Evolutionary conservation across 2,888 invertebrate species (phyloP), one percentile per base, ranked within the genome.

Genomic region (Eumerus sabulonum): DNA sequence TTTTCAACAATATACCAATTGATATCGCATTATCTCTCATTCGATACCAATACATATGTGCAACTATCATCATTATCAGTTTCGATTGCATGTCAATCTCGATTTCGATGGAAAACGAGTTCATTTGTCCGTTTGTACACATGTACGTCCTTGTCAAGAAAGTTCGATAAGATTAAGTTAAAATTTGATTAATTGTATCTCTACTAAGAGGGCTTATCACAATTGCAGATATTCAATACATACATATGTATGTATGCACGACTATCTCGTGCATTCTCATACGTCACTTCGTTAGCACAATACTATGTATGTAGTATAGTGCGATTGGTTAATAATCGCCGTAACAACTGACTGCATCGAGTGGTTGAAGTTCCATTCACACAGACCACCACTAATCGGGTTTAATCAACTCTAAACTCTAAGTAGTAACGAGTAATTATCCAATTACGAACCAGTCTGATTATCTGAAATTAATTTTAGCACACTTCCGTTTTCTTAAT

Each of bases 321-420:
- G n/a, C n/a, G n/a, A n/a, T n/a, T n/a, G n/a, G n/a, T n/a, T n/a
- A n/a, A n/a, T n/a, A n/a, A n/a, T n/a, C n/a, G 40, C 11, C 40
- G 3, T 3, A n/a, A 11, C 40, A 7, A 40, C n/a, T 36, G 36
- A 9, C 36, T 36, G 9, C 40, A 27, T 7, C 27, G 2, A 27
- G 27, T 2, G 2, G 7, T 7, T 27, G 27, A 7, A 27, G 27
- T 27, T 27, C 27, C 27, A 27, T 27, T 27, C 27, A 27, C 7
- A 27, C 27, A 27, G n/a, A n/a, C 11, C 13, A 27, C 17, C 51
- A 66, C 57, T 67, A 63, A 77, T 63, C 62, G 44, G 57, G 48
- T 73, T 68, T 73, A 73, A 77, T 77, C 67, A 77, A 77, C 67
- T 77, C 48, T 36, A 57, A 67, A 72, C 63, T 59, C 38, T 38